These are phyloP conservation scores for Etheostoma perlongum DNA, from an alignment of 2,797 vertebrate species.

Conservation along the genomic window DNA sequence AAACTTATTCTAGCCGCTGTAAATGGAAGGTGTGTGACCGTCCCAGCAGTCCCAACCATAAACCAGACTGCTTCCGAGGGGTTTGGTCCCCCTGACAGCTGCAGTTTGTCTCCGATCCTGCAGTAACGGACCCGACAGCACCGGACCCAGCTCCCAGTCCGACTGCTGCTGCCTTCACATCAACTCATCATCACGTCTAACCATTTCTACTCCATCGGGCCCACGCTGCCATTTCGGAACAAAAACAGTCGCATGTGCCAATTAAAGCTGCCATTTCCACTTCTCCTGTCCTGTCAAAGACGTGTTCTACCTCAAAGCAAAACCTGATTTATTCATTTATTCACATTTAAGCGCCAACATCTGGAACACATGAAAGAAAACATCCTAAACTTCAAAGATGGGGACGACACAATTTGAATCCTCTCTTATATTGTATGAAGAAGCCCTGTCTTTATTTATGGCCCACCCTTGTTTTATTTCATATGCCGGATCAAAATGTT, in stretches of 20 bases:
- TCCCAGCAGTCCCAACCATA: too few species aligned
- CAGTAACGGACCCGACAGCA: slow-evolving; percentile 49
- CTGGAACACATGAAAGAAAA: slow-evolving; percentile 30
- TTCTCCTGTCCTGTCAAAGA: slow-evolving; percentile 40
- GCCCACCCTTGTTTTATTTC: slow-evolving; percentile 41
- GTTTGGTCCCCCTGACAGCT: slow-evolving; percentile 40
- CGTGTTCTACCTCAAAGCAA: slow-evolving; percentile 42
- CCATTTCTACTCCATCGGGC: too few species aligned
- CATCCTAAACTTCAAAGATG: slow-evolving; percentile 8
- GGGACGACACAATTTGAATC: slow-evolving; percentile 26
- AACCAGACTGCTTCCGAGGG: too few species aligned
- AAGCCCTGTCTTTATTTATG: slow-evolving; percentile 48
- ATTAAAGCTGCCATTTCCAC: slow-evolving; percentile 52
- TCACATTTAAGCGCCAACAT: slow-evolving; percentile 38
- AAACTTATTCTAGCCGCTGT: too few species aligned
- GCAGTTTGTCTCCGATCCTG: slow-evolving; percentile 51
- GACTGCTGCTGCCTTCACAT: slow-evolving; percentile 33
- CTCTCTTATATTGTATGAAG: slow-evolving; percentile 25
- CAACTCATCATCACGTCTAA: slow-evolving; percentile 44
- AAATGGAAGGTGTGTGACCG: too few species aligned
- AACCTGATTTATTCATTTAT: slow-evolving; percentile 50
- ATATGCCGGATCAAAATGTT: slow-evolving; percentile 55
- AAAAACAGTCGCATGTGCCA: slow-evolving; percentile 56
- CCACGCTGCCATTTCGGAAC: slow-evolving; percentile 48
- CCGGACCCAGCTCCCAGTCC: slow-evolving; percentile 33